Base-by-base conservation (phyloP, 2,888 invertebrate species). In the Thymelicus lineola region DNA sequence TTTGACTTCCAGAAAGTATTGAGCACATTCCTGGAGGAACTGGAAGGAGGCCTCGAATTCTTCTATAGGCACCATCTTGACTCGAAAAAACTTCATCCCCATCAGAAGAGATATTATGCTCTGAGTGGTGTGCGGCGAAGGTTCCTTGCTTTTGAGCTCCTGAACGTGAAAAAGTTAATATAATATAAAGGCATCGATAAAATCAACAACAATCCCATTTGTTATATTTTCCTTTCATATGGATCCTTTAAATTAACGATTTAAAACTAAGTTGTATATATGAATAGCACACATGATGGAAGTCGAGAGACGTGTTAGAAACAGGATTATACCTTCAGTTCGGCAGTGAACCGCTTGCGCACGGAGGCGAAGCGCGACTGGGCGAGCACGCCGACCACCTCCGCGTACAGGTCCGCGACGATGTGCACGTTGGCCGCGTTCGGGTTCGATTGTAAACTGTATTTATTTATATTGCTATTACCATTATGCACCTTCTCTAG, bases 81-180 rank as follows among this genome's bases (percentile, higher is more conserved):
- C 96, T 9, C 96, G 94, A 89, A 99, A 99, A 93, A 99, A 99
- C 92, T 99, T 99, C 98, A 99, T 99, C 67, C 99, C 99, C 99
- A 99, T 99, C 38, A 99, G 93, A 48, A 99, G 94, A 53, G 98
- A 98, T 78, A 99, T 99, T 74, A 99, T 98, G 86, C 98, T 97
- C 83, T 99, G 99, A 0, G 98, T 97, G 0, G 97, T 97, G 78
- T 97, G 96, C 0, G 98, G 97, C n/a, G 97, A 97, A 0, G 97
- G 97, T 87, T 99, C 99, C 82, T 97, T 96, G 66, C 95, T 95
- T 77, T 97, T 94, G 12, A 95, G 79, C 73, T 95, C 94, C 94
- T 94, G 77, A 12, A 53, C 17, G 7, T 12, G 6, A 53, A 20
- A 20, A 20, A 0, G 17, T 20, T 20, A 20, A 7, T 38, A 36